Base-by-base conservation (phyloP, 2,113 vertebrate species). In the Nestor notabilis region DNA sequence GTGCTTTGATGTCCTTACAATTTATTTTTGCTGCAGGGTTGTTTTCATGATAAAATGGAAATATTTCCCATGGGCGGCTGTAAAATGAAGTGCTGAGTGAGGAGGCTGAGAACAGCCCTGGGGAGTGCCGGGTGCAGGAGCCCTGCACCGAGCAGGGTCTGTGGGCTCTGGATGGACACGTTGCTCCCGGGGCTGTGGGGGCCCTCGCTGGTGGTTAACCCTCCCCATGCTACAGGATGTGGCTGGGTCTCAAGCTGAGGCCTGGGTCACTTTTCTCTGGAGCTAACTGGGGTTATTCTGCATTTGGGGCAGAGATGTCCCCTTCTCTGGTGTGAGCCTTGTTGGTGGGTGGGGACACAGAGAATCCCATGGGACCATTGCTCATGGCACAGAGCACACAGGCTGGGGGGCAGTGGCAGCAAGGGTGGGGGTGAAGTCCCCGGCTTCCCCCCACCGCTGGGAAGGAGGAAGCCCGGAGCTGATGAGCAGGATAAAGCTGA, bases 41-140 rank as follows among this genome's bases (percentile, higher is more conserved):
- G 84, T 96, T 97, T 96, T 96, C 87, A 63, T 83, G 84, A 66
- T 89, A 75, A 95, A 93, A 97, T 92, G 85, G 88, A 96, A 95
- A 95, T 83, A 63, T 92, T 95, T 94, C 93, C 92, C 27, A 86
- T 85, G 94, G 89, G 87, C 72, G 87, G 75, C 72, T 95, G 92
- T 84, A 69, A 80, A 97, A 71, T 77, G 87, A 93, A 92, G 95
- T 60, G 53, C 93, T 92, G 77, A 89, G 69, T 6, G 4, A 95
- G 50, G 17, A 92, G 44, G 43, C 89, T 97, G 92, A 97, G 96
- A 95, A 96, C 94, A 95, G n/a, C 50, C 58, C n/a, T 0, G 1
- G 10, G 63, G 71, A 96, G 61, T 82, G 1, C 80, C 52, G 72
- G 60, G 71, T 87, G 61, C 27, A 5, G 23, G 74, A 92, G 70